These are phyloP conservation scores for Phrynosoma blainvillii DNA, from an alignment of 2,113 vertebrate species.

Conservation along the genomic window DNA sequence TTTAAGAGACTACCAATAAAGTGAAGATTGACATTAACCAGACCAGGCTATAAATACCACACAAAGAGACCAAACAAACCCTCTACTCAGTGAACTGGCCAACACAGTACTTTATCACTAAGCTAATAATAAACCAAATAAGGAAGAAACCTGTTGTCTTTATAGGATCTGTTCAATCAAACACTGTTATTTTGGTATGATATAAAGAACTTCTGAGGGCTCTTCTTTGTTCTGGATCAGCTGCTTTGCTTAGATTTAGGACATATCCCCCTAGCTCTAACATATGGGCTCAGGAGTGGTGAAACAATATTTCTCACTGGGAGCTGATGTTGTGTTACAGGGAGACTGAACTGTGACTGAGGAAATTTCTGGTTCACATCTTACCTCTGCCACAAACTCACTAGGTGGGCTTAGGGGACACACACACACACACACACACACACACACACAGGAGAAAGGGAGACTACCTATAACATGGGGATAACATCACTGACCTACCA, in stretches of 20 bases:
- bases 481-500: background rate
- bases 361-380: background rate
- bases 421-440: background rate
- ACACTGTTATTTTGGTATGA: slow-evolving; percentile 60
- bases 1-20: slow-evolving; percentile 86
- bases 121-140: slow-evolving; percentile 59
- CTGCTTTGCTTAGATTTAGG: slow-evolving; percentile 47
- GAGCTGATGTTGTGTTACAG: background rate
- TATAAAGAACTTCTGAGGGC: slow-evolving; percentile 58
- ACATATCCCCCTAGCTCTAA: background rate
- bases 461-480: background rate
- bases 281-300: background rate
- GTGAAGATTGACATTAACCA: slow-evolving; percentile 85
- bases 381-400: background rate
- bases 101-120: slow-evolving; percentile 67
- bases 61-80: slow-evolving; percentile 83
- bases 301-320: background rate
- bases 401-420: background rate
- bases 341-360: background rate
- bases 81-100: slow-evolving; percentile 68
- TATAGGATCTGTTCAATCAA: slow-evolving; percentile 61
- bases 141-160: slow-evolving; percentile 72
- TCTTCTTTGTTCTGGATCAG: slow-evolving; percentile 47
- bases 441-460: too few species aligned
- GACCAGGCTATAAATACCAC: slow-evolving; percentile 88